Evolutionary conservation across 2,797 vertebrate species (phyloP).

Genomic region (Pangasius djambal): DNA sequence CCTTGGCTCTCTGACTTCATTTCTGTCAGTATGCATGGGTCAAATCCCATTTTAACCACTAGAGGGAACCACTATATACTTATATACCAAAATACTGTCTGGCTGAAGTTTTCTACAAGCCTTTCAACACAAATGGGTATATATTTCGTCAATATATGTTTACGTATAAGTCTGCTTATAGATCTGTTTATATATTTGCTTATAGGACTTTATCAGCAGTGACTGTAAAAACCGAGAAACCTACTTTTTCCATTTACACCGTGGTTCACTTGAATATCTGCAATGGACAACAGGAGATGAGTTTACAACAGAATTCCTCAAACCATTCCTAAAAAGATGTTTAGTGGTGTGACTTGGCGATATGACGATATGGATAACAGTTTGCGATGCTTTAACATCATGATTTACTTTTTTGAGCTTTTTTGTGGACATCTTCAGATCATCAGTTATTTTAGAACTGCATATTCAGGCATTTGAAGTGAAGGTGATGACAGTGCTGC

Average conservation of each 20-base stretch:
- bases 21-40: not conserved
- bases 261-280: constrained; percentile 70
- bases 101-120: not conserved
- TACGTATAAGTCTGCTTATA: not conserved
- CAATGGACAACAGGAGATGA: constrained; percentile 55
- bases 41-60: constrained; percentile 20
- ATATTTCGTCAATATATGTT: not conserved
- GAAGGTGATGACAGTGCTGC: not conserved
- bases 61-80: constrained; percentile 4
- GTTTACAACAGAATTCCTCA: not conserved
- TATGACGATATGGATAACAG: not conserved
- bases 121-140: not conserved
- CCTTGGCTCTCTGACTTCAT: not conserved
- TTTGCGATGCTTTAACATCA: not conserved
- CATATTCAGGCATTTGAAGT: too few species aligned
- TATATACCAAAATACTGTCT: not conserved
- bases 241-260: constrained; percentile 73
- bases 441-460: too few species aligned
- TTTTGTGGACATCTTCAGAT: not conserved
- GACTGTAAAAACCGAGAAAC: constrained; percentile 51
- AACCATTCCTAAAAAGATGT: not conserved
- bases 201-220: not conserved
- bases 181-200: not conserved
- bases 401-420: not conserved
- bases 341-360: not conserved